A percentile compares a stretch with the other conserved stretches of the same genome.
These are phyloP conservation scores for Neoscelio sp. DNA, from an alignment of 2,888 invertebrate genomes.

Conservation along the genomic window DNA sequence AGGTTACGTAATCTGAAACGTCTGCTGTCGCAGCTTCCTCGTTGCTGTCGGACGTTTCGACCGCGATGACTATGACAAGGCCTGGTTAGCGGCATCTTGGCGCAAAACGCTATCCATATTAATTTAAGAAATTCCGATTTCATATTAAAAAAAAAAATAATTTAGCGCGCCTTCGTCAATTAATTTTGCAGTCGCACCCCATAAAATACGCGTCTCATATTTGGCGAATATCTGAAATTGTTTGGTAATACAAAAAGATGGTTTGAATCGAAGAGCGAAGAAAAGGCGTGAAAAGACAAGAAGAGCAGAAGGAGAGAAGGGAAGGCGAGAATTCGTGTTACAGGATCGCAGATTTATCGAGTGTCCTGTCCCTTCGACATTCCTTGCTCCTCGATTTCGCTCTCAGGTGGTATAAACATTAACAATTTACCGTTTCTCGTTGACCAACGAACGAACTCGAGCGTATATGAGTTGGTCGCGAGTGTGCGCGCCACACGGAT, in stretches of 20 bases:
- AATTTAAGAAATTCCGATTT: conserved; percentile 24
- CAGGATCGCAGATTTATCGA: conserved; percentile 71
- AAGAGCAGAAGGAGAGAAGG: conserved; percentile 18
- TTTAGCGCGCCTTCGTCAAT: conserved; percentile 17
- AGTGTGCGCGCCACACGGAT: conserved; percentile 59
- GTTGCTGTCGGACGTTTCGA: conserved; percentile 22
- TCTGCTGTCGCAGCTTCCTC: conserved; percentile 36
- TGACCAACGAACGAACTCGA: too few relatives aligned
- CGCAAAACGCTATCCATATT: conserved; percentile 31
- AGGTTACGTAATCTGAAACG: conserved; percentile 66
- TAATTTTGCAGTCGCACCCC: conserved; percentile 1
- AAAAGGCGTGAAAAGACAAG: conserved; percentile 15
- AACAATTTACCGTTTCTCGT: conserved; percentile 71
- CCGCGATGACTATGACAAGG: conserved; percentile 25
- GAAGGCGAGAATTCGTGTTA: conserved; percentile 65
- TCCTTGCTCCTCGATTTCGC: conserved; percentile 71
- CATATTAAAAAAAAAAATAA: too few relatives aligned
- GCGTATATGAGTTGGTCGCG: too few relatives aligned
- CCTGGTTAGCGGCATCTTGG: not conserved
- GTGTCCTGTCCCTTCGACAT: conserved; percentile 70
- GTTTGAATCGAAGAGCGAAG: conserved; percentile 19
- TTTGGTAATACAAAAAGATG: conserved; percentile 18
- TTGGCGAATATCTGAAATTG: conserved; percentile 8
- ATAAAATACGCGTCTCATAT: conserved; percentile 20
- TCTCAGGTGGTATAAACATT: conserved; percentile 71